Conservation (phyloP, 1,140 invertebrate species). For the Akabosia matsudoensis region DNA sequence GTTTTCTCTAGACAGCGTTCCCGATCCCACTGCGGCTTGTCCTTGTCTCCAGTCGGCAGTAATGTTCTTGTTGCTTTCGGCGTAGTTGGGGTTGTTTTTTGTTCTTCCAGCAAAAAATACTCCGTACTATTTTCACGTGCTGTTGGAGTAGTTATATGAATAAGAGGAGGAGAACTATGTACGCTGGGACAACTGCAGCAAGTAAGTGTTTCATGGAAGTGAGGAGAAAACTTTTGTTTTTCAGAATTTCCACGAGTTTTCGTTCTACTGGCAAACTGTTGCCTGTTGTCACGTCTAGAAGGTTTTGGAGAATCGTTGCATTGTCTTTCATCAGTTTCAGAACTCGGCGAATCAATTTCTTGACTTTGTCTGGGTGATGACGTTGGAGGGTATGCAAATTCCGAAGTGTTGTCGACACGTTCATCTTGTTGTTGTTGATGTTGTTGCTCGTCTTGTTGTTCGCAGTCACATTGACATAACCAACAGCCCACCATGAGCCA, state of each 20-base stretch:
- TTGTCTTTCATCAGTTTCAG: background rate
- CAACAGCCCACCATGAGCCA: slow-evolving; percentile 19
- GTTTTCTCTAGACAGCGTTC: background rate
- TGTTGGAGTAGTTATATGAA: background rate
- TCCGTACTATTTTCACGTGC: background rate
- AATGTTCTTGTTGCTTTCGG: background rate
- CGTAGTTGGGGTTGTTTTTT: background rate
- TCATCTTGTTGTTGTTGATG: slow-evolving; percentile 22
- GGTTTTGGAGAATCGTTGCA: background rate
- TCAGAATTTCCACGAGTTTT: background rate
- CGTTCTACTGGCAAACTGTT: background rate
- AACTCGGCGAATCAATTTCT: background rate
- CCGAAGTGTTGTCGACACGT: background rate
- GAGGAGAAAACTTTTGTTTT: background rate
- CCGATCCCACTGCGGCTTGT: background rate
- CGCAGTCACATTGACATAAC: slow-evolving; percentile 18
- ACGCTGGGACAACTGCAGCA: background rate
- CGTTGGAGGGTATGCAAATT: background rate
- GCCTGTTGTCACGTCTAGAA: background rate
- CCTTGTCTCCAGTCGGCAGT: background rate
- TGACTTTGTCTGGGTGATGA: background rate
- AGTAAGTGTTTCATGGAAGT: background rate
- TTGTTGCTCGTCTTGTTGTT: background rate
- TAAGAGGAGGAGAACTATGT: background rate
- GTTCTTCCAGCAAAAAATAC: background rate